Percentiles rank a stretch among this genome's conserved stretches.
Evolutionary conservation across 64 coral and sea anemone genomes (phyloP).

Genomic region (Orbicella faveolata): DNA sequence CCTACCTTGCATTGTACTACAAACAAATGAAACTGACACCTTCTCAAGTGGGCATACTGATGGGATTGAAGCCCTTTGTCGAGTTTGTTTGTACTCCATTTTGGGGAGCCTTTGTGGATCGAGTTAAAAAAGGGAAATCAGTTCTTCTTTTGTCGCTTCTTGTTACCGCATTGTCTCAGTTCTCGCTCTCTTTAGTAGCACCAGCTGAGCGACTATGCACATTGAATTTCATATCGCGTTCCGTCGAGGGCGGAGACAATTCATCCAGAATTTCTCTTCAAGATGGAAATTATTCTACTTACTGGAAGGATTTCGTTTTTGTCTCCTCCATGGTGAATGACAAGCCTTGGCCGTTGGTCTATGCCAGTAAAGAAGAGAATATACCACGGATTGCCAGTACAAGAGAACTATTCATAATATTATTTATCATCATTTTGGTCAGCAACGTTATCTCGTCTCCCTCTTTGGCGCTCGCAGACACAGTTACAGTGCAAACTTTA

Average conservation of each 20-base stretch:
- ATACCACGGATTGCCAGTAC: not conserved
- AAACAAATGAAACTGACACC: constrained; percentile 55
- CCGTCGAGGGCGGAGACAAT: not conserved
- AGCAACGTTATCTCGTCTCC: constrained; percentile 65
- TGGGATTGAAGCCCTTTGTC: constrained; percentile 70
- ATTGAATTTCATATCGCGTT: not conserved
- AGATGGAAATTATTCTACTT: not conserved
- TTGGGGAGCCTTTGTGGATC: constrained; percentile 57
- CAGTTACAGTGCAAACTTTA: constrained; percentile 46
- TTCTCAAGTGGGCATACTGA: constrained; percentile 58
- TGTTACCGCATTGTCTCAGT: constrained; percentile 37
- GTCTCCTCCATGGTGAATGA: constrained; percentile 4
- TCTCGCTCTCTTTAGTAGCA: constrained; percentile 42
- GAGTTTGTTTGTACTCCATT: constrained; percentile 58
- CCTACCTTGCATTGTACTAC: constrained; percentile 66
- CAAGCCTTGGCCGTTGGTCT: constrained; percentile 40
- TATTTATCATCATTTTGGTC: constrained; percentile 58
- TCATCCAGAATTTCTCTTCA: not conserved
- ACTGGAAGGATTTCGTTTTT: constrained; percentile 6
- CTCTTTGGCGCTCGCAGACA: constrained; percentile 41
- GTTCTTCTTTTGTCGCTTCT: constrained; percentile 36
- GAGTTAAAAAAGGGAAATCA: constrained; percentile 48
- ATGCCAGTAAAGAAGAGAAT: not conserved
- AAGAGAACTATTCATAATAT: constrained; percentile 20
- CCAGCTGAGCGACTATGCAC: constrained; percentile 28